phyloP scores from a whole-genome alignment of 2,113 vertebrate genomes.

The Plecturocebus donacophilus region DNA sequence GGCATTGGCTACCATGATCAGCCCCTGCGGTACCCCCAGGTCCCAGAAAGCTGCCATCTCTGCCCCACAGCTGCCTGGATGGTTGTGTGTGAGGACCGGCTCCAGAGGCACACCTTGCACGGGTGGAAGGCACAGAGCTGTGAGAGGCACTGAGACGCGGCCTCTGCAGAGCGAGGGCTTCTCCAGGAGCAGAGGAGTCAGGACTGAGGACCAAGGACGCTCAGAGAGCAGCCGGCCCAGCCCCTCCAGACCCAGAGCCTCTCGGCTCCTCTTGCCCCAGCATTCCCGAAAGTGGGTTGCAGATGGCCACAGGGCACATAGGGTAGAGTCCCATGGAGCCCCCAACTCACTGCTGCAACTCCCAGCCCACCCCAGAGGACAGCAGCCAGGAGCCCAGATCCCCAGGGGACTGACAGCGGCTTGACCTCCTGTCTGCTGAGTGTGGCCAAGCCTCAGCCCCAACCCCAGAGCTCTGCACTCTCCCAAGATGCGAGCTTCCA shows the following conservation, averaged over 20 bases:
- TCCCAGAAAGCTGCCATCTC: slow-evolving; percentile 1
- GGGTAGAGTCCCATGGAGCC: not conserved
- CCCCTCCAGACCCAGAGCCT: not conserved
- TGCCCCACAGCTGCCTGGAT: not conserved
- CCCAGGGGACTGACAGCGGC: not conserved
- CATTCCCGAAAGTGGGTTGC: not conserved
- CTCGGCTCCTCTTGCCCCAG: not conserved
- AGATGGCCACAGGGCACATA: not conserved
- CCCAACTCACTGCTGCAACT: not conserved
- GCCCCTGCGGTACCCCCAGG: not conserved
- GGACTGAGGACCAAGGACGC: not conserved
- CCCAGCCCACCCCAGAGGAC: not conserved
- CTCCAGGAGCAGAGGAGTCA: not conserved
- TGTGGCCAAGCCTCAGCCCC: not conserved
- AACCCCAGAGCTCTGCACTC: not conserved
- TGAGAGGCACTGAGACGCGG: no score
- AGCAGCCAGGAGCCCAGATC: not conserved
- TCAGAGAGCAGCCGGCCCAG: not conserved
- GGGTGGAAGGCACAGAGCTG: no score
- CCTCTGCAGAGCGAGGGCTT: not conserved
- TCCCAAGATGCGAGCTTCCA: not conserved
- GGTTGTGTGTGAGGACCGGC: slow-evolving; percentile 44
- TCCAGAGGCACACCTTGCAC: not conserved
- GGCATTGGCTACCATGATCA: not conserved
- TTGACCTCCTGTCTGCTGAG: not conserved